Evolutionary conservation across 2,888 invertebrate species (phyloP).

Genomic region (Ectobius pallidus): DNA sequence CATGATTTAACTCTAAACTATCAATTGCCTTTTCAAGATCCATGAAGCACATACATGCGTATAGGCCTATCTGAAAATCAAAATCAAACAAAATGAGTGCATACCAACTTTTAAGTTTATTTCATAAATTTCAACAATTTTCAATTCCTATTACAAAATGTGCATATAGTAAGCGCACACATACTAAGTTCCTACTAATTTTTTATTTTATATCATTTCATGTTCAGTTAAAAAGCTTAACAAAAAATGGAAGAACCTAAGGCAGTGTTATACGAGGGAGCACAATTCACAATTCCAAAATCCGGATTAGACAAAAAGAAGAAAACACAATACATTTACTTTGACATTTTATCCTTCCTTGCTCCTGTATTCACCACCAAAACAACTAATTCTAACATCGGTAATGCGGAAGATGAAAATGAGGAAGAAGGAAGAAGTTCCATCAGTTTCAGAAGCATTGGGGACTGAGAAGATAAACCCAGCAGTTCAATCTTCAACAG

Average conservation of each 20-base stretch:
- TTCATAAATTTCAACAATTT: no score
- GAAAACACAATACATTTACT: slow-evolving; percentile 47
- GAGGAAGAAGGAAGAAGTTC: slow-evolving; percentile 37
- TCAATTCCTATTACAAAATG: no score
- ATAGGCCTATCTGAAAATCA: no score
- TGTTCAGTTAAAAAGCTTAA: slow-evolving; percentile 43
- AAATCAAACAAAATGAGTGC: no score
- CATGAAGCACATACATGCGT: no score
- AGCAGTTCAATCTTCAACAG: no score
- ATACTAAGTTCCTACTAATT: no score
- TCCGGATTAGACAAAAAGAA: slow-evolving; percentile 41
- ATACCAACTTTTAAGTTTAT: no score
- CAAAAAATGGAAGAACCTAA: slow-evolving; percentile 46
- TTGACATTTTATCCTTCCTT: slow-evolving; percentile 45
- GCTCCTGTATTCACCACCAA: slow-evolving; percentile 43
- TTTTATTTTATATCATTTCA: no score
- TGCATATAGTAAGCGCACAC: no score
- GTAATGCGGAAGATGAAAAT: slow-evolving; percentile 14
- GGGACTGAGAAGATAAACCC: neutral
- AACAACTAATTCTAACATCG: neutral
- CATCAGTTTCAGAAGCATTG: neutral
- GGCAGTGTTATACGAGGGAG: slow-evolving; percentile 42
- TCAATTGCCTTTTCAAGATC: no score
- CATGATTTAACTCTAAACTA: no score
- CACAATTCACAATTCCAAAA: slow-evolving; percentile 36